Percentiles rank a stretch among this genome's conserved stretches.
Evolutionary conservation across 2,888 invertebrate genomes (phyloP).

Genomic region (Galerucella nymphaeae): DNA sequence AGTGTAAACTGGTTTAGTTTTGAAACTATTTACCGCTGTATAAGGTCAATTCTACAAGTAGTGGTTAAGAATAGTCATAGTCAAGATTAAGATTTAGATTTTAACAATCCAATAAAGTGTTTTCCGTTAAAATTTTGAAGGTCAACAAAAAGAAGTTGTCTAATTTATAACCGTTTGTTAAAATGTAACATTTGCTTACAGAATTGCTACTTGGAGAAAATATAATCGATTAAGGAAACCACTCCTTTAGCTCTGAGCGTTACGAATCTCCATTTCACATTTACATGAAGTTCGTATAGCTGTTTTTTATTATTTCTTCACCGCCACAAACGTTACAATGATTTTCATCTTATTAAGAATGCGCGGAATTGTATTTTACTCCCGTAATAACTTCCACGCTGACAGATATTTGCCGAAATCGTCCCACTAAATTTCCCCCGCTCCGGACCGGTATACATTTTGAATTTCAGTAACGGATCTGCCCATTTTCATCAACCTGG

Average conservation of each 20-base stretch:
- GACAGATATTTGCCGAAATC: slow-evolving; percentile 59
- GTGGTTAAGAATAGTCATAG: too few species aligned
- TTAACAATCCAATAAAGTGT: too few species aligned
- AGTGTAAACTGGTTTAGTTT: too few species aligned
- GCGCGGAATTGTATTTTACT: slow-evolving; percentile 58
- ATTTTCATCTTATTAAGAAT: slow-evolving; percentile 62
- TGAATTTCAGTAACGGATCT: neutral
- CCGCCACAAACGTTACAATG: slow-evolving; percentile 51
- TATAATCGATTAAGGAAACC: neutral
- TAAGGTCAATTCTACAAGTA: too few species aligned
- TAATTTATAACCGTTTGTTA: too few species aligned
- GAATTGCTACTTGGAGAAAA: too few species aligned
- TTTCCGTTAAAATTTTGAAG: too few species aligned
- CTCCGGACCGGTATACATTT: neutral
- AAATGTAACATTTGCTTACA: too few species aligned
- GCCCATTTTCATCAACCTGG: neutral
- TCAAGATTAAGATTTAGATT: too few species aligned
- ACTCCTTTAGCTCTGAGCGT: slow-evolving; percentile 18
- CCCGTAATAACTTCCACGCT: slow-evolving; percentile 56
- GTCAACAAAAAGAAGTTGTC: too few species aligned
- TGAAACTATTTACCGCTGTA: too few species aligned
- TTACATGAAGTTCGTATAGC: slow-evolving; percentile 58
- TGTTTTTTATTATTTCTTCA: slow-evolving; percentile 57
- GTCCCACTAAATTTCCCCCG: slow-evolving; percentile 51
- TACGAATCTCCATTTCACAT: slow-evolving; percentile 45